Percentiles rank a stretch among this genome's conserved stretches.
These are phyloP conservation scores for Cynodonichthys magdalenae DNA, from an alignment of 2,797 vertebrate species.

Conservation along the genomic window DNA sequence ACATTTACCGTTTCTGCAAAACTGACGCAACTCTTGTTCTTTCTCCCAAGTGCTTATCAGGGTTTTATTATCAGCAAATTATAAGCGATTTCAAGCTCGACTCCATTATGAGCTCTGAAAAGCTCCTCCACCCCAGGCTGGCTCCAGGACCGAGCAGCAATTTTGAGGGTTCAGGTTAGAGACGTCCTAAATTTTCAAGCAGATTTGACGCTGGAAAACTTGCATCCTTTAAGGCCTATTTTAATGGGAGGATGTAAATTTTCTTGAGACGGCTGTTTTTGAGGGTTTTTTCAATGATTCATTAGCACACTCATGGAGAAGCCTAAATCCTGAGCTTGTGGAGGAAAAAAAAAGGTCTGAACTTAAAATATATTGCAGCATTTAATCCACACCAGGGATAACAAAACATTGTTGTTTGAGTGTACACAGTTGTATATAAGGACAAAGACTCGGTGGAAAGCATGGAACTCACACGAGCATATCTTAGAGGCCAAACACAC, in stretches of 20 bases:
- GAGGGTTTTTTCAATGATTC: conserved; percentile 68
- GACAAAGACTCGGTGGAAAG: background rate
- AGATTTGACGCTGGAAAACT: conserved; percentile 39
- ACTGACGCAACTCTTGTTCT: conserved; percentile 13
- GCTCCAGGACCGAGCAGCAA: conserved; percentile 22
- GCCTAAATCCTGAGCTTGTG: conserved; percentile 14
- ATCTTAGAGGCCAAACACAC: background rate
- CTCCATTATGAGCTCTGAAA: conserved; percentile 2
- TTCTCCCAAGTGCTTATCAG: conserved; percentile 4
- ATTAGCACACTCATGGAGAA: conserved; percentile 54
- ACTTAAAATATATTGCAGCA: conserved; percentile 48
- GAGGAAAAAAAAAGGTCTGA: conserved; percentile 8
- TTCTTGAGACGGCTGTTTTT: conserved; percentile 63
- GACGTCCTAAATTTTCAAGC: conserved; percentile 43
- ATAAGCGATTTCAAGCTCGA: conserved; percentile 35
- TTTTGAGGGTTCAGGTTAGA: conserved; percentile 40
- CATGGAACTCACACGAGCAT: conserved; percentile 5
- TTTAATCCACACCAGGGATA: conserved; percentile 33
- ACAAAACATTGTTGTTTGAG: conserved; percentile 15
- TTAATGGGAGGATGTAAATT: conserved; percentile 73
- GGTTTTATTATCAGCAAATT: conserved; percentile 48
- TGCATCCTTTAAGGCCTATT: conserved; percentile 58
- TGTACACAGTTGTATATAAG: conserved; percentile 18
- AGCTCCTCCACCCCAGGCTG: conserved; percentile 21
- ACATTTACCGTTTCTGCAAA: conserved; percentile 34